Conservation (phyloP, 2,113 vertebrate genomes). For the Brachypodius melanocephalos region DNA sequence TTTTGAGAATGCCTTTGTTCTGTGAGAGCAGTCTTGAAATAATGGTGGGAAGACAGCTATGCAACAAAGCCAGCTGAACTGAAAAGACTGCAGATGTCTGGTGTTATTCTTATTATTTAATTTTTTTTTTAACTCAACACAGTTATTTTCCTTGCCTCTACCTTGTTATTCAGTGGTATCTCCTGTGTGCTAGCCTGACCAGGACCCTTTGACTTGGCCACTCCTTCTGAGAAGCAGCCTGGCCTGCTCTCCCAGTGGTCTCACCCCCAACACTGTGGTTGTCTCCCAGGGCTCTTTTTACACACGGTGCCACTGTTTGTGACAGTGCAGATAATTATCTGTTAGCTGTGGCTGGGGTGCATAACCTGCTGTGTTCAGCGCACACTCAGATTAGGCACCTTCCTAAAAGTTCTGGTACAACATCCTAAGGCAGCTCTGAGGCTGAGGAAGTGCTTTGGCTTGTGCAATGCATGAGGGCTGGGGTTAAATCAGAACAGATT, state of each 20-base stretch:
- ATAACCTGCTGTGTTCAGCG: background rate
- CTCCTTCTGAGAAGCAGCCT: background rate
- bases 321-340: background rate
- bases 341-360: background rate
- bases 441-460: background rate
- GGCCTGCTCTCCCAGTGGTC: background rate
- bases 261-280: background rate
- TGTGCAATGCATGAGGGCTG: background rate
- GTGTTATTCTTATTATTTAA: background rate
- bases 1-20: background rate
- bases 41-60: background rate
- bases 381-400: background rate
- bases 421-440: background rate
- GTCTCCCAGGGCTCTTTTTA: background rate
- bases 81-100: background rate
- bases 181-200: background rate
- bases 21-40: background rate
- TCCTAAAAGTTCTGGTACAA: background rate
- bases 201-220: background rate
- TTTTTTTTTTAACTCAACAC: background rate
- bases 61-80: background rate
- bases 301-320: background rate
- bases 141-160: background rate
- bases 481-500: conserved; percentile 5
- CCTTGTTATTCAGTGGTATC: background rate